Evolutionary conservation across 1,140 invertebrate species (phyloP), one percentile per base, ranked within the genome.

Genomic region (Sinonovacula constricta): DNA sequence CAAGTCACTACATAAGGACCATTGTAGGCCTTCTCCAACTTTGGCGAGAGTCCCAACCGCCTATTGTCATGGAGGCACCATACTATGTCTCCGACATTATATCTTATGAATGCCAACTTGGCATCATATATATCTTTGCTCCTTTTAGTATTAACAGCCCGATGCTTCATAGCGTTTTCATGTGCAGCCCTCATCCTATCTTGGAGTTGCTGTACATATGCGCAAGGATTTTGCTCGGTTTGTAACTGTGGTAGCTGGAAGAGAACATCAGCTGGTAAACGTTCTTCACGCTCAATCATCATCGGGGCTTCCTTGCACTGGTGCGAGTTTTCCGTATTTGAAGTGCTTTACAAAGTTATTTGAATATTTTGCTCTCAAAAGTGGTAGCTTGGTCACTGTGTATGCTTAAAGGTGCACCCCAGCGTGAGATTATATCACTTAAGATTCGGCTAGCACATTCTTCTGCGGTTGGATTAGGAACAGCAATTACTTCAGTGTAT

Each of bases 101-200:
- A 68, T 2, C 15, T 10, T 24, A 53, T n/a, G 26, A 68, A 68
- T 28, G 39, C 24, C 49, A 68, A 45, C 39, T 53, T 49, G 10
- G 39, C 65, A 68, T 51, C 65, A 68, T 68, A 68, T 15, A 68
- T 45, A 18, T 68, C 65, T 53, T 49, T 68, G 39, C n/a, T n/a
- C n/a, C n/a, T n/a, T n/a, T n/a, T n/a, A n/a, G n/a, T n/a, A n/a
- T n/a, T n/a, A n/a, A n/a, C 65, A 45, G 33, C 3, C 24, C 24
- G 36, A 45, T 68, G 65, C 22, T 68, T 24, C 22, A 24, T 24
- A 3, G 65, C 65, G 3, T 53, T 49, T 4, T 66, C 63, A 49
- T 66, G 63, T n/a, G 36, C 63, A 3, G n/a, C n/a, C n/a, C n/a
- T n/a, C n/a, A n/a, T n/a, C n/a, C n/a, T n/a, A n/a, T n/a, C n/a